phyloP scores from a whole-genome alignment of 1,140 invertebrate species.

The Pseudomyrmex dendroicus region DNA sequence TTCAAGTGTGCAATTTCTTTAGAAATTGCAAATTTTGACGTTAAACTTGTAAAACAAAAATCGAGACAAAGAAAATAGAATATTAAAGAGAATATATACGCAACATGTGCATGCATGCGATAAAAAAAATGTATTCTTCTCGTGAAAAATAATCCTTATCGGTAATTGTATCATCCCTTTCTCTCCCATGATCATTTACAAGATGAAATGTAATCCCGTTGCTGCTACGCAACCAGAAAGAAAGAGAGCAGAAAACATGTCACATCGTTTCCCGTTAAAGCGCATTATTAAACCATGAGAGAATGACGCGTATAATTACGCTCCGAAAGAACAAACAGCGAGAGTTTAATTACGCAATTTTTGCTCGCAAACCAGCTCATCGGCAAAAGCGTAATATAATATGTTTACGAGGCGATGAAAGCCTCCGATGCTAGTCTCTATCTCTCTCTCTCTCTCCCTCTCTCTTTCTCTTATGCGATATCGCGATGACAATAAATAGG shows the following conservation, averaged over 20 bases:
- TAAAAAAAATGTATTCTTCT: background rate
- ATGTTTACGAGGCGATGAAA: slow-evolving; percentile 48
- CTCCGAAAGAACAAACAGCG: slow-evolving; percentile 51
- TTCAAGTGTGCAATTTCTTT: background rate
- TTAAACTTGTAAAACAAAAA: slow-evolving; percentile 19
- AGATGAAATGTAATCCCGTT: slow-evolving; percentile 44
- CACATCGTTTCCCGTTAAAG: slow-evolving; percentile 52
- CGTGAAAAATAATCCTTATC: slow-evolving; percentile 53
- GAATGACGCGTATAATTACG: slow-evolving; percentile 56
- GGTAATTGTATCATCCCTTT: background rate
- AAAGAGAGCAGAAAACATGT: slow-evolving; percentile 16
- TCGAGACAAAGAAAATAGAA: background rate
- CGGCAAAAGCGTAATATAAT: slow-evolving; percentile 59
- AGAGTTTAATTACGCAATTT: slow-evolving; percentile 58
- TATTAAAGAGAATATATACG: background rate
- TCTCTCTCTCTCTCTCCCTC: no score
- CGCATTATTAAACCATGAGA: slow-evolving; percentile 55
- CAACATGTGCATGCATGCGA: background rate
- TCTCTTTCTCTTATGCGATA: slow-evolving; percentile 38
- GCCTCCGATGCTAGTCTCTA: slow-evolving; percentile 27
- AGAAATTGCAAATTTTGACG: background rate
- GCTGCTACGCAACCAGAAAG: background rate
- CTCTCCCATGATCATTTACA: slow-evolving; percentile 58
- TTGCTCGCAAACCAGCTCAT: slow-evolving; percentile 48
- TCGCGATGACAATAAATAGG: slow-evolving; percentile 52